phyloP scores from a whole-genome alignment of 2,888 invertebrate genomes.

The Hermodice carunculata region DNA sequence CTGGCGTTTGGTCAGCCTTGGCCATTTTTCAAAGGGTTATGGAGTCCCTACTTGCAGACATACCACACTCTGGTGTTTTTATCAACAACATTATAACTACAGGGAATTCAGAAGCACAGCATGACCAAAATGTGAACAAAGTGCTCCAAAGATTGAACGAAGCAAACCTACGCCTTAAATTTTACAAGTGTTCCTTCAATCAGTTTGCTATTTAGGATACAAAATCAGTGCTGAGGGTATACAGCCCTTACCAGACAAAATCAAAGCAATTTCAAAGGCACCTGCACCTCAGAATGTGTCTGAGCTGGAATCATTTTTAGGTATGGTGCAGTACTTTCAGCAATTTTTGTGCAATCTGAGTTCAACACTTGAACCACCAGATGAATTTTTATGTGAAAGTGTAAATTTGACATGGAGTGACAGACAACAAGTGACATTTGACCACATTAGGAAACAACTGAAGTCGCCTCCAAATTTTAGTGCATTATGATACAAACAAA shows the following conservation, averaged over 20 bases:
- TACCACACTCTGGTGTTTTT: not conserved
- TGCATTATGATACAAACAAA: slow-evolving; percentile 13
- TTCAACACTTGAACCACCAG: not conserved
- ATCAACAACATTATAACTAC: slow-evolving; percentile 4
- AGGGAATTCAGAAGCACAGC: not conserved
- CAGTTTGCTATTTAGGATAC: not conserved
- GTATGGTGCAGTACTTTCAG: not conserved
- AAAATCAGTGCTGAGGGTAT: not conserved
- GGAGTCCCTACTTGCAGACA: not conserved
- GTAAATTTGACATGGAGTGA: not conserved
- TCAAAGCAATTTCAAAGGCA: not conserved
- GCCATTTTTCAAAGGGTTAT: slow-evolving; percentile 12
- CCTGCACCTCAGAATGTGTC: not conserved
- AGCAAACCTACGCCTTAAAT: not conserved
- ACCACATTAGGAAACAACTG: not conserved
- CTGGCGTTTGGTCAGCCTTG: slow-evolving; percentile 3
- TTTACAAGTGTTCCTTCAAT: not conserved
- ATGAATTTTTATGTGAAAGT: not conserved
- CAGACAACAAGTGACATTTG: not conserved
- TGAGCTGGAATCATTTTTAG: not conserved
- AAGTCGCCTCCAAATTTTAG: not conserved
- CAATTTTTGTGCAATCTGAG: not conserved
- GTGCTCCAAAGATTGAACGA: not conserved
- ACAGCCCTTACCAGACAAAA: not conserved
- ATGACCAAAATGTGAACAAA: not conserved